These are phyloP conservation scores for Pollenia labialis DNA, from an alignment of 2,888 invertebrate genomes.

Conservation along the genomic window DNA sequence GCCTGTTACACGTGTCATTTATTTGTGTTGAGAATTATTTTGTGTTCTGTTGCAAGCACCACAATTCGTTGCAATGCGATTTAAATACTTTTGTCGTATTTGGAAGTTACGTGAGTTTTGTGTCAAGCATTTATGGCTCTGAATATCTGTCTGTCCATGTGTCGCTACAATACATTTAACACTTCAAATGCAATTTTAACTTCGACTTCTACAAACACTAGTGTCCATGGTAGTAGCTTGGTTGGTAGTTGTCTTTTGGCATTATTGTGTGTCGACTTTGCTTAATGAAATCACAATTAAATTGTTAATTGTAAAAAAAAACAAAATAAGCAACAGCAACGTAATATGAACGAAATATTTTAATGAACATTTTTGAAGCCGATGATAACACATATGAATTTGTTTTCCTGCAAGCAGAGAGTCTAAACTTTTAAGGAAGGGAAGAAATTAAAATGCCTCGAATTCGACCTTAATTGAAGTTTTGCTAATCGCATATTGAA, in stretches of 20 bases:
- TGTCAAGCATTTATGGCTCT: neutral
- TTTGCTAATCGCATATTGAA: too few relatives aligned
- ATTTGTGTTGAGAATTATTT: constrained; percentile 60
- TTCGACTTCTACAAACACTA: constrained; percentile 39
- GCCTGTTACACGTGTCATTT: constrained; percentile 67
- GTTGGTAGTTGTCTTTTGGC: constrained; percentile 24
- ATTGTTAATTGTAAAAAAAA: constrained; percentile 47
- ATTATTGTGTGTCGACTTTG: constrained; percentile 56
- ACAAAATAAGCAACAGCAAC: constrained; percentile 8
- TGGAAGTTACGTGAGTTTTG: neutral
- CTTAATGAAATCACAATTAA: constrained; percentile 72
- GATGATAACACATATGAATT: constrained; percentile 9
- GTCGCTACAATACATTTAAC: constrained; percentile 54
- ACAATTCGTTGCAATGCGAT: constrained; percentile 9
- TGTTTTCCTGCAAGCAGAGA: constrained; percentile 2
- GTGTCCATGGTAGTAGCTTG: constrained; percentile 14
- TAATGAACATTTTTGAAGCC: constrained; percentile 64
- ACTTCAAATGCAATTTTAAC: constrained; percentile 51
- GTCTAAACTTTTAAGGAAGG: neutral
- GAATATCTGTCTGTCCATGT: constrained; percentile 9
- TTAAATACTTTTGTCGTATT: constrained; percentile 37
- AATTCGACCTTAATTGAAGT: too few relatives aligned
- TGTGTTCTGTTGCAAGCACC: constrained; percentile 37
- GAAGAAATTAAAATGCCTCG: too few relatives aligned
- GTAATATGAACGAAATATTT: constrained; percentile 49